Conservation (phyloP, 2,113 vertebrate species). For the Podilymbus podiceps region DNA sequence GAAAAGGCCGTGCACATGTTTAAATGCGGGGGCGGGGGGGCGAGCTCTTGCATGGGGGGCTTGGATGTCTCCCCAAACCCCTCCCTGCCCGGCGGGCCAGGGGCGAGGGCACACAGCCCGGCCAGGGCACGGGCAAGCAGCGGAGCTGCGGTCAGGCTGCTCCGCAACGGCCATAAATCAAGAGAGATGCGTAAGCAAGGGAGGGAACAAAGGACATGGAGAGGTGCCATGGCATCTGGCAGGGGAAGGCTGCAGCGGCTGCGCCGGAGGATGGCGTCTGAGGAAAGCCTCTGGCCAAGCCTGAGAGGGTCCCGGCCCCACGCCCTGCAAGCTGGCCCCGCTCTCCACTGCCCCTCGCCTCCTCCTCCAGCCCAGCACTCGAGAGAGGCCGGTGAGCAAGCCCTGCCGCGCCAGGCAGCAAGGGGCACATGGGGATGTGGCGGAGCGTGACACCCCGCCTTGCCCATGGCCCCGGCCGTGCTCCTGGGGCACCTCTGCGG, state of each 20-base stretch:
- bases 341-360: background rate
- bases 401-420: rapidly evolving
- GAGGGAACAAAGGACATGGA: conserved; percentile 51
- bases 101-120: background rate
- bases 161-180: conserved; percentile 21
- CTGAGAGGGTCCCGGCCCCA: rapidly evolving
- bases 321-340: background rate
- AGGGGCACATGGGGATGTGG: background rate
- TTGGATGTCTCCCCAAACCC: background rate
- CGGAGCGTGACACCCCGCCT: background rate
- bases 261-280: background rate
- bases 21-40: background rate
- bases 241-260: background rate
- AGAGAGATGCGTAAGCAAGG: background rate
- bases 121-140: background rate
- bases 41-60: too few relatives aligned
- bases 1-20: background rate
- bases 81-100: background rate
- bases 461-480: rapidly evolving
- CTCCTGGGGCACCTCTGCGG: background rate
- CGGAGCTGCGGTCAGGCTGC: background rate
- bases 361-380: background rate
- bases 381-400: background rate
- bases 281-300: background rate
- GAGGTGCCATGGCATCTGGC: background rate